phyloP scores from a whole-genome alignment of 2,797 vertebrate genomes.

The Hyperoplus lanceolatus region DNA sequence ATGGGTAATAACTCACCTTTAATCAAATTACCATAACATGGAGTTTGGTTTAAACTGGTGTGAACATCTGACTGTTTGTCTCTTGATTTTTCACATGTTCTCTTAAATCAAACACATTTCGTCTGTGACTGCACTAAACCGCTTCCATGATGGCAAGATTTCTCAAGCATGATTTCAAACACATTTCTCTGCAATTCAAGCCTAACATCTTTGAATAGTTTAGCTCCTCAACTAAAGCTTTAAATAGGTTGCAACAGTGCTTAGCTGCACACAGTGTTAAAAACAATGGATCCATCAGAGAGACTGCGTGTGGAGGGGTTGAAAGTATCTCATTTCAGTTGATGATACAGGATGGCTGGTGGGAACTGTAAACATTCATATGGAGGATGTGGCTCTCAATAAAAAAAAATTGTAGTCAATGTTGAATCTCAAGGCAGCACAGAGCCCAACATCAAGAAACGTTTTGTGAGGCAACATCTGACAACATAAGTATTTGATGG shows the following conservation, averaged over 20 bases:
- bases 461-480: not conserved
- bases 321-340: not conserved
- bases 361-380: conserved; percentile 30
- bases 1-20: not conserved
- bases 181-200: not conserved
- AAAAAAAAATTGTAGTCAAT: no score
- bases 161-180: not conserved
- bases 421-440: no score
- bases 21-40: not conserved
- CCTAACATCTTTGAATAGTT: not conserved
- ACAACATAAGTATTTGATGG: not conserved
- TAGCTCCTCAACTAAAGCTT: not conserved
- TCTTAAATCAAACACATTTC: not conserved
- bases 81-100: not conserved
- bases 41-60: not conserved
- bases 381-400: conserved; percentile 38
- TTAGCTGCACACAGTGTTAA: not conserved
- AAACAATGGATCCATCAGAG: not conserved
- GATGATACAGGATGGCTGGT: not conserved
- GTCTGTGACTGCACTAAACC: not conserved
- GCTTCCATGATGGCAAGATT: not conserved
- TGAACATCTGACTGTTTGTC: not conserved
- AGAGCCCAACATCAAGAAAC: not conserved
- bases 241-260: not conserved
- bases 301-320: no score